Evolutionary conservation across 2,113 vertebrate species (phyloP).

Genomic region (Suncus etruscus): DNA sequence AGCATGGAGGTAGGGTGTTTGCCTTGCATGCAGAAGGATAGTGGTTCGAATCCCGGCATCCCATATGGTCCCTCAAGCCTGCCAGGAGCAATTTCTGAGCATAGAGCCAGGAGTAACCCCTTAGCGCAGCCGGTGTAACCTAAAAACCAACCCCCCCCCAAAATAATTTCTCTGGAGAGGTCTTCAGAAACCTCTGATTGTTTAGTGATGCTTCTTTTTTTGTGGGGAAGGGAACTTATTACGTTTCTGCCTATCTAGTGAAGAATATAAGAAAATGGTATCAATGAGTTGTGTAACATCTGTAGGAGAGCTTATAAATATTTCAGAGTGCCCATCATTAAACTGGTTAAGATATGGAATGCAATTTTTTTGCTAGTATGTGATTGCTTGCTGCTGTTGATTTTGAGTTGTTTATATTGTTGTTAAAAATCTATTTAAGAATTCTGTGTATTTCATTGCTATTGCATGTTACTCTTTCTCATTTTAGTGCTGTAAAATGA

Average conservation of each 20-base stretch:
- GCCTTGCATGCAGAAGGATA: too few relatives aligned
- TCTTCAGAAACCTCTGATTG: slow-evolving; percentile 11
- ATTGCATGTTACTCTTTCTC: slow-evolving; percentile 35
- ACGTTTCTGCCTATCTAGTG: slow-evolving; percentile 43
- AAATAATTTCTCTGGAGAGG: neutral
- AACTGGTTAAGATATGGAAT: slow-evolving; percentile 47
- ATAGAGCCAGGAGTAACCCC: too few relatives aligned
- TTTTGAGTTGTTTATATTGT: slow-evolving; percentile 42
- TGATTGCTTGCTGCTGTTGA: slow-evolving; percentile 37
- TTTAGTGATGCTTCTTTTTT: slow-evolving; percentile 56
- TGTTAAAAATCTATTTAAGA: slow-evolving; percentile 6
- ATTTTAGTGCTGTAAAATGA: slow-evolving; percentile 7
- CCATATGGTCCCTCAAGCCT: too few relatives aligned
- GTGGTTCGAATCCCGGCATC: too few relatives aligned
- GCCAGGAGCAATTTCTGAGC: too few relatives aligned
- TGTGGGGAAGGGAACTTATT: neutral
- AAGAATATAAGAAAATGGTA: slow-evolving; percentile 53
- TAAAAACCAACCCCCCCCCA: neutral
- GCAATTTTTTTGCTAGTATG: neutral
- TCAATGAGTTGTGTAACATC: slow-evolving; percentile 50
- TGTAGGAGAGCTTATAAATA: slow-evolving; percentile 19
- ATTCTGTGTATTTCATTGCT: slow-evolving; percentile 41
- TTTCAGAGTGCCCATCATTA: slow-evolving; percentile 45
- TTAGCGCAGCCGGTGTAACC: too few relatives aligned
- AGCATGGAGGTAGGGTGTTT: too few relatives aligned